phyloP scores from a whole-genome alignment of 2,888 invertebrate species.

The Diarsia mendica region DNA sequence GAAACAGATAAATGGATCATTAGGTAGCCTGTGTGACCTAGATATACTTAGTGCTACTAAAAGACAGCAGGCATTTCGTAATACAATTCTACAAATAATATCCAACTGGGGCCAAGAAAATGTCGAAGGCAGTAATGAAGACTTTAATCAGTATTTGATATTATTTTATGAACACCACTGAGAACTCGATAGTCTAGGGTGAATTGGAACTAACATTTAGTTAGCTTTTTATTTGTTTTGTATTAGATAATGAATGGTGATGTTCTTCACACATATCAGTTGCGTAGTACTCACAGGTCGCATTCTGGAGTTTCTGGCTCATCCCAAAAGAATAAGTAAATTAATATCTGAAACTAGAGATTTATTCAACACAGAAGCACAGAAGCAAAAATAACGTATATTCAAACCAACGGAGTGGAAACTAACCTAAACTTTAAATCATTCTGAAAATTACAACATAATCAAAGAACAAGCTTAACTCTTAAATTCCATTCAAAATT shows the following conservation, averaged over 20 bases:
- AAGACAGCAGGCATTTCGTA: background rate
- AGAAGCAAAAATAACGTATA: background rate
- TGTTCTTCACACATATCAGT: too few species aligned
- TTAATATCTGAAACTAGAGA: too few species aligned
- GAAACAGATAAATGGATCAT: constrained; percentile 50
- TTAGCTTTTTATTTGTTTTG: too few species aligned
- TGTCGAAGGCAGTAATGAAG: background rate
- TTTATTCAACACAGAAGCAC: background rate
- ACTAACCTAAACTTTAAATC: background rate
- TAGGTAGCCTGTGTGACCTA: constrained; percentile 33
- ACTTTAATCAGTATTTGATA: background rate
- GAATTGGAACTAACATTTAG: too few species aligned
- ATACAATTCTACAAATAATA: background rate
- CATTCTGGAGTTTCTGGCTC: too few species aligned
- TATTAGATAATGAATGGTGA: too few species aligned
- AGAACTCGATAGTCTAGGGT: too few species aligned
- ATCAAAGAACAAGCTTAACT: background rate
- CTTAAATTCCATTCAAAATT: background rate
- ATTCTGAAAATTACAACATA: background rate
- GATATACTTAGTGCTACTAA: constrained; percentile 17
- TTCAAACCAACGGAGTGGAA: background rate
- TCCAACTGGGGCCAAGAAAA: background rate
- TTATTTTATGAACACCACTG: background rate
- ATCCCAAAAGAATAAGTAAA: too few species aligned
- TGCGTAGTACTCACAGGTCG: too few species aligned